Evolutionary conservation across 1,140 invertebrate genomes (phyloP), one percentile per base, ranked within the genome.

Genomic region (Tetramorium simillimum): DNA sequence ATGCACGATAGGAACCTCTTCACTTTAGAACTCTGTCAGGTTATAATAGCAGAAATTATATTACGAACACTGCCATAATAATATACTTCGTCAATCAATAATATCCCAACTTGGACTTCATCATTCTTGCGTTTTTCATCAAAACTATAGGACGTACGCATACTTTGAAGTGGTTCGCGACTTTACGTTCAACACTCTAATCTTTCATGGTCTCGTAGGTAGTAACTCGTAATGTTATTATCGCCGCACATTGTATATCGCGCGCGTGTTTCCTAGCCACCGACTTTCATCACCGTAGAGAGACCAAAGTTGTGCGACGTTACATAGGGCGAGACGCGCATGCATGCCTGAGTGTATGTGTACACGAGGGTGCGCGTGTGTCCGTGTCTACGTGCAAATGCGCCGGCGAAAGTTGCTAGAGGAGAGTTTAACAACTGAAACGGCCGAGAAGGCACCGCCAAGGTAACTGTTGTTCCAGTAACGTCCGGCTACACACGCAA

Each of bases 391-490:
- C 72, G 81, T 65, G 73, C 28, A 85, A 85, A 78, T 65, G 73
- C 28, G 70, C 46, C 37, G 43, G 49, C 46, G 40, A 85, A 85
- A 78, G 82, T 78, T 78, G 49, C 82, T 49, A 53, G 58, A 78
- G 46, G 82, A 85, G 62, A 85, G 82, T 85, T 85, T 77, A 85
- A 85, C 81, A 76, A 85, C 73, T 85, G 82, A 85, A 85, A 85
- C 82, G 33, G 60, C 80, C 28, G 82, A 78, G 82, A 78, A 85
- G 73, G 82, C 49, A 85, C 43, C 40, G 33, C 18, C 46, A 69
- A 75, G 33, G n/a, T 85, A 85, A 85, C 72, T 78, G 82, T 85
- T 85, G 60, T 85, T 85, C 76, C 82, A 43, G 73, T 78, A 85
- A 78, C 60, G 62, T 28, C 82, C 73, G 37, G 60, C 69, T 84